These are phyloP conservation scores for Seriola aureovittata DNA, from an alignment of 2,113 vertebrate genomes.

Conservation along the genomic window DNA sequence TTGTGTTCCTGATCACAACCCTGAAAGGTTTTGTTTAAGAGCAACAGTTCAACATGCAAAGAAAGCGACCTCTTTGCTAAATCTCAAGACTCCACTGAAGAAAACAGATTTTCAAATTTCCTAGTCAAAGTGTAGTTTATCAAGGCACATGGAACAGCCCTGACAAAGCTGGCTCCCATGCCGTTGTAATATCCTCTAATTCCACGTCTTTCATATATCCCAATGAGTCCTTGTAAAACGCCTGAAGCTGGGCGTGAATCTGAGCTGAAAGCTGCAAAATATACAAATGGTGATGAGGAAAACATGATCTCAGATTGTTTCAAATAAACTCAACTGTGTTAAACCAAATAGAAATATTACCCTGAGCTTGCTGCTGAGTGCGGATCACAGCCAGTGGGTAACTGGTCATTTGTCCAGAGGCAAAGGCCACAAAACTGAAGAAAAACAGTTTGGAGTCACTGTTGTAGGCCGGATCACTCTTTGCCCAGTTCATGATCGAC, in stretches of 20 bases:
- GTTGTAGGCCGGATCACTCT: conserved; percentile 74
- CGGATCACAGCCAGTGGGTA: conserved; percentile 84
- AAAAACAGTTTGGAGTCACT: conserved; percentile 81
- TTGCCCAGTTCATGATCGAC: conserved; percentile 84
- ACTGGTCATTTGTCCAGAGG: conserved; percentile 81
- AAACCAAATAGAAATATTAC: conserved; percentile 44
- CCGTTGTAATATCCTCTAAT: conserved; percentile 82
- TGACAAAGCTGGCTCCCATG: conserved; percentile 83
- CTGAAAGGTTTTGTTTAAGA: not conserved
- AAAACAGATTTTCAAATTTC: conserved; percentile 76
- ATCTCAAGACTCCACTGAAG: conserved; percentile 53
- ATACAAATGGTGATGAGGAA: conserved; percentile 23
- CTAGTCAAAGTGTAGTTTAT: conserved; percentile 82
- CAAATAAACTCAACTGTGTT: not conserved
- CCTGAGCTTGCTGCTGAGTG: conserved; percentile 84
- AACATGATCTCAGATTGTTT: not conserved
- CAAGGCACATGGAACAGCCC: conserved; percentile 82
- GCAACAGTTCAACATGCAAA: not conserved
- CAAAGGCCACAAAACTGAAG: conserved; percentile 85
- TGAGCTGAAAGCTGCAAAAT: conserved; percentile 78
- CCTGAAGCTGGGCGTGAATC: conserved; percentile 51
- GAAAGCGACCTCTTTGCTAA: not conserved
- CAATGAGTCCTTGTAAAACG: conserved; percentile 67
- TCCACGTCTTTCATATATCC: conserved; percentile 79
- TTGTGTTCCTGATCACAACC: not conserved